Base-by-base conservation (phyloP, 2,797 vertebrate genomes). In the Acestrorhynchus altus region DNA sequence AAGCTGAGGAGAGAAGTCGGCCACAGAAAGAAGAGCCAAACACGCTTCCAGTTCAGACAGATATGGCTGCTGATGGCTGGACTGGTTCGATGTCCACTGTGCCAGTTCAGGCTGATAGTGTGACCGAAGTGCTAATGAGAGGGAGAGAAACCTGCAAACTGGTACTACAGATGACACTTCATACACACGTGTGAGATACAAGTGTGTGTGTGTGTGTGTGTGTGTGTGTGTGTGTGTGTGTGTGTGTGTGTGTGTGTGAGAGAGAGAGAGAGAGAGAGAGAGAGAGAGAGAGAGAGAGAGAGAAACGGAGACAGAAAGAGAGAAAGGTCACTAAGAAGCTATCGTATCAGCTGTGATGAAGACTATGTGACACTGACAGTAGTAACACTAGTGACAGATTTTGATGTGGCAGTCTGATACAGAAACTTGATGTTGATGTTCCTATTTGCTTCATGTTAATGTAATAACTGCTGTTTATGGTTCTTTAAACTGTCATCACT, bases 81-180 rank as follows among this genome's bases (percentile, higher is more conserved):
- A 44, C 61, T 64, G 44, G 47, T 44, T 24, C 49, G 71, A 72
- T 10, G 49, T 40, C 15, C 13, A 46, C 66, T 51, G 46, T 42
- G 44, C 56, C 65, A 69, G 31, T 40, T 70, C 54, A 76, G 28
- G 26, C 56, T 61, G 66, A 77, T 35, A 57, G 80, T 20, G 54
- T 49, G 65, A 40, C 60, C 28, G 70, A 44, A 47, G 13, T 42
- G 61, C 35, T 42, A 39, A 74, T 57, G 67, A 40, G 52, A 40
- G 35, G 59, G 54, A 47, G 71, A 61, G 57, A 47, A 18, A 16
- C 16, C 28, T 46, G 18, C 46, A 51, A 74, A 63, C 46, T 64
- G 46, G n/a, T 46, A 54, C 46, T 54, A 51, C 47, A 54, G 61
- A 39, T 24, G 39, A 4, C 47, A 64, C 61, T 64, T 51, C 72